Percentiles rank a stretch among this genome's conserved stretches.
These are phyloP conservation scores for Hyperoplus lanceolatus DNA, from an alignment of 2,797 vertebrate species.

Conservation along the genomic window DNA sequence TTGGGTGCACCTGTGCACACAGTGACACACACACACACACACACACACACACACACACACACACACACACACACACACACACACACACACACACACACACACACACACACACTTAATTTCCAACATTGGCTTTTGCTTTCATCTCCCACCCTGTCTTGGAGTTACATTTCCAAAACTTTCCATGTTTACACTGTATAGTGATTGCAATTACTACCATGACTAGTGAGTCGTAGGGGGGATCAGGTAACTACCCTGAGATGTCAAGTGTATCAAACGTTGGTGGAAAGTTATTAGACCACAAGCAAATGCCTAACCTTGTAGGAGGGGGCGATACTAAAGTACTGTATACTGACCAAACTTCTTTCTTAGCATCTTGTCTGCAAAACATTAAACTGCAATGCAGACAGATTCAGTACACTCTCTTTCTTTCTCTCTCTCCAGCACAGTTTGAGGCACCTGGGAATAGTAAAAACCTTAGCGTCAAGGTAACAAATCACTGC, in stretches of 20 bases:
- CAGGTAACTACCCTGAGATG: not conserved
- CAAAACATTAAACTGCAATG: conserved; percentile 65
- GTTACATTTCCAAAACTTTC: conserved; percentile 38
- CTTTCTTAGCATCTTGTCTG: conserved; percentile 27
- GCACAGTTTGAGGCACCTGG: conserved; percentile 54
- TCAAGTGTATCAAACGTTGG: not conserved
- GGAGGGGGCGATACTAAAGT: not conserved
- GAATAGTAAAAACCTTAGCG: conserved; percentile 64
- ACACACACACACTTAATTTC: conserved; percentile 42
- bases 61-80: too few relatives aligned
- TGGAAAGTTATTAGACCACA: not conserved
- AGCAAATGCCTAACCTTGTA: not conserved
- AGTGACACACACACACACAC: conserved; percentile 29
- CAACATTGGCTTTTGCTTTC: conserved; percentile 52
- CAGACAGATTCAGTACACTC: conserved; percentile 41
- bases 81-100: not conserved
- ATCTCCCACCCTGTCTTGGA: conserved; percentile 25
- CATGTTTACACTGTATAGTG: conserved; percentile 51
- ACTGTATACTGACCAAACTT: not conserved
- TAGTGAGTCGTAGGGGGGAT: conserved; percentile 11
- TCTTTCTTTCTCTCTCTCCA: conserved; percentile 32
- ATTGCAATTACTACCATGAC: conserved; percentile 36
- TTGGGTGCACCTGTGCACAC: conserved; percentile 79
- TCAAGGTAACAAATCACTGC: conserved; percentile 78
- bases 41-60: conserved; percentile 18